phyloP scores from a whole-genome alignment of 2,797 vertebrate species.

The Notolepis coatsorum region DNA sequence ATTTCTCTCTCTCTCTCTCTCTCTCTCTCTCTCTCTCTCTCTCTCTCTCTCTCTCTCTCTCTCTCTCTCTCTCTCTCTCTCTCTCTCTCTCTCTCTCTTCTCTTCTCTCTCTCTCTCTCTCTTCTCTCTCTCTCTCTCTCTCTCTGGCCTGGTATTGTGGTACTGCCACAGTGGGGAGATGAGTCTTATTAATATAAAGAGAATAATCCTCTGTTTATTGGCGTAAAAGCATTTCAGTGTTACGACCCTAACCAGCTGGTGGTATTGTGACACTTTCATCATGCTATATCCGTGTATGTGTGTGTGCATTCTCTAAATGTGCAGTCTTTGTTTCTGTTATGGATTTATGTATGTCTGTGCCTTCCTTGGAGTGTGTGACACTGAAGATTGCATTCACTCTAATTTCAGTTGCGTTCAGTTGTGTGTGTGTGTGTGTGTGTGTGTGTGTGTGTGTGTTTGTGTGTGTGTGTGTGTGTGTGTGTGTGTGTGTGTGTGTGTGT shows the following conservation, averaged over 20 bases:
- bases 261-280: too few species aligned
- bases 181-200: too few species aligned
- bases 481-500: background rate
- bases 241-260: too few species aligned
- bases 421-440: background rate
- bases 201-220: too few species aligned
- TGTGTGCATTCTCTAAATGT: background rate
- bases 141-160: too few species aligned
- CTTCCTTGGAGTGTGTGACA: background rate
- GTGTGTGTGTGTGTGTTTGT: slow-evolving; percentile 2
- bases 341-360: background rate
- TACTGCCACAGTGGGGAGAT: too few species aligned
- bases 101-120: too few species aligned
- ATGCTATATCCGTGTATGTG: background rate
- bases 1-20: background rate
- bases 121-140: too few species aligned
- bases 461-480: background rate
- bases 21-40: slow-evolving; percentile 10
- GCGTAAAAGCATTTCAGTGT: too few species aligned
- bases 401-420: background rate
- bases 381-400: background rate
- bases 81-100: too few species aligned
- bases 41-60: too few species aligned
- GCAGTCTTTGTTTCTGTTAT: background rate
- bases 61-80: too few species aligned